Evolutionary conservation across 2,113 vertebrate species (phyloP).

Genomic region (Raja brachyura): DNA sequence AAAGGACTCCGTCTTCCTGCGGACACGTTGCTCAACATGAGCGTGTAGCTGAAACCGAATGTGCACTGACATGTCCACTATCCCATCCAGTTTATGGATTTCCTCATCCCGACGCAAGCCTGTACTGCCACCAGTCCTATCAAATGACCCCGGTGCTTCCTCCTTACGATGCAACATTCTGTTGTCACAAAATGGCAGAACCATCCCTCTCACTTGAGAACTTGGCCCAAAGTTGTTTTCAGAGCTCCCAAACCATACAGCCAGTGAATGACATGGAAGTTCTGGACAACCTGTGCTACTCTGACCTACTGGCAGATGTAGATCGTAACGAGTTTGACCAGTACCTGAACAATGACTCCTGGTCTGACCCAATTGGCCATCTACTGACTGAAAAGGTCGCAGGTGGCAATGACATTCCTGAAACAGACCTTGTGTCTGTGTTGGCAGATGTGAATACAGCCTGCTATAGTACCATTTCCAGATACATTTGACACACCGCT

Average conservation of each 20-base stretch:
- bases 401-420: background rate
- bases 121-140: background rate
- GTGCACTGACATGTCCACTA: background rate
- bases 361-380: slow-evolving; percentile 64
- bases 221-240: slow-evolving; percentile 71
- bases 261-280: background rate
- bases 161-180: background rate
- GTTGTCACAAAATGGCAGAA: background rate
- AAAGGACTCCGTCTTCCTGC: background rate
- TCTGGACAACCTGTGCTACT: slow-evolving; percentile 55
- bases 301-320: slow-evolving; percentile 76
- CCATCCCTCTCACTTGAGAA: slow-evolving; percentile 46
- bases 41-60: background rate
- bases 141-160: background rate
- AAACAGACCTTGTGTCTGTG: slow-evolving; percentile 26
- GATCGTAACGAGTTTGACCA: slow-evolving; percentile 90
- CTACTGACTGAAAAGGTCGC: slow-evolving; percentile 61
- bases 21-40: background rate
- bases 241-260: slow-evolving; percentile 49
- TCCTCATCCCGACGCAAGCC: background rate
- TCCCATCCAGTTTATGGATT: background rate
- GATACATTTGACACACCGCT: background rate
- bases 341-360: slow-evolving; percentile 73
- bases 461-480: slow-evolving; percentile 23
- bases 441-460: slow-evolving; percentile 20